Conservation (phyloP, 2,113 vertebrate genomes). For the Hippocampus comes region DNA sequence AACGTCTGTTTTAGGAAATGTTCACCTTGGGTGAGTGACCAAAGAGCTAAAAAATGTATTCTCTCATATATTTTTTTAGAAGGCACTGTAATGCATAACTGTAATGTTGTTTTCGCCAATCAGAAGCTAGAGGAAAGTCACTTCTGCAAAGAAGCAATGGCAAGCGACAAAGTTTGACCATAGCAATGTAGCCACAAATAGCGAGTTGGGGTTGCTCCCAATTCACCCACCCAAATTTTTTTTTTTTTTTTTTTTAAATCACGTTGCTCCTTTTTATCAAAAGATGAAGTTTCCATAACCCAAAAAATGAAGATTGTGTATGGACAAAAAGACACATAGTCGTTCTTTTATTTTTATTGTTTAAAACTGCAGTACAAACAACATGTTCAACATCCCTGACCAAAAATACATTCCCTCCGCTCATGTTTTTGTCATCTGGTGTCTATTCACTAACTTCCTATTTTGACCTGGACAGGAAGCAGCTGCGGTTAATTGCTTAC, state of each 20-base stretch:
- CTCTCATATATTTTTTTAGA: too few relatives aligned
- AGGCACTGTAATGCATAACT: too few relatives aligned
- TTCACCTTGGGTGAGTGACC: too few relatives aligned
- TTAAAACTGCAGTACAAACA: not conserved
- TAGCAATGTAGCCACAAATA: not conserved
- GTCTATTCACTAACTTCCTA: not conserved
- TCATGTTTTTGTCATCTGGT: not conserved
- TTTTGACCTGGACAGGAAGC: not conserved
- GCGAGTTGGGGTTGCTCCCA: not conserved
- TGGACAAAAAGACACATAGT: too few relatives aligned
- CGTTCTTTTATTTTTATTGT: not conserved
- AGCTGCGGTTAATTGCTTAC: not conserved
- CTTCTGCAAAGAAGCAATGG: not conserved
- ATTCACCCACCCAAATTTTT: not conserved
- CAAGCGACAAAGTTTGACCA: too few relatives aligned
- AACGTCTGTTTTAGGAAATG: too few relatives aligned
- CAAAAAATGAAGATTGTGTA: too few relatives aligned
- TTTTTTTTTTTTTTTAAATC: too few relatives aligned
- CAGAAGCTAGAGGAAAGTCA: not conserved
- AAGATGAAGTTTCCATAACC: too few relatives aligned
- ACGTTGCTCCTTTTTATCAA: too few relatives aligned
- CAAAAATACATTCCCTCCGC: not conserved
- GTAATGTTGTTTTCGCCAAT: not conserved
- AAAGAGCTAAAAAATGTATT: too few relatives aligned
- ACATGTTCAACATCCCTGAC: not conserved